A percentile compares a stretch with the other conserved stretches of the same genome.
Conservation (phyloP, 2,888 invertebrate genomes). For the Automeris io region DNA sequence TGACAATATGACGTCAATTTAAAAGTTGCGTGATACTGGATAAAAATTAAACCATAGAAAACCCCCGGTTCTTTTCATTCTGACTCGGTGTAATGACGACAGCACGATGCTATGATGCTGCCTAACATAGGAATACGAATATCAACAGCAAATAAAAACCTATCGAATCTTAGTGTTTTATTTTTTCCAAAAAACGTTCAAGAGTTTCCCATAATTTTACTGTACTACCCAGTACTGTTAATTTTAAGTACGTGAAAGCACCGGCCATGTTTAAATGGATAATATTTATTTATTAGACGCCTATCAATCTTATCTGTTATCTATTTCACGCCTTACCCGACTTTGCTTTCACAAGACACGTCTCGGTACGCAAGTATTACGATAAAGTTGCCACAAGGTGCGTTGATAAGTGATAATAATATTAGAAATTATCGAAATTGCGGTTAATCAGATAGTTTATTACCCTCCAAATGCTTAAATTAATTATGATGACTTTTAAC, state of each 20-base stretch:
- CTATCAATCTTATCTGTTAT: conserved; percentile 10
- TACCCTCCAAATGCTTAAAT: not conserved
- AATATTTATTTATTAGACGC: conserved; percentile 6
- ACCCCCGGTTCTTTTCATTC: no score
- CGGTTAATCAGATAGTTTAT: not conserved
- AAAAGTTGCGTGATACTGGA: no score
- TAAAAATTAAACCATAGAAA: no score
- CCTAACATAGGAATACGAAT: no score
- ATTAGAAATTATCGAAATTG: not conserved
- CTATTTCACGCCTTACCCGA: conserved; percentile 7
- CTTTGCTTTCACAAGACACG: conserved; percentile 6
- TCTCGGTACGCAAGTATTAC: not conserved
- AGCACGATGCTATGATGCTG: no score
- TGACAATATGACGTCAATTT: no score
- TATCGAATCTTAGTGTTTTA: no score
- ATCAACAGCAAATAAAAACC: no score
- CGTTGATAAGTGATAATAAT: not conserved
- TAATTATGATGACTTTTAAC: not conserved
- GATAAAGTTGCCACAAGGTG: not conserved
- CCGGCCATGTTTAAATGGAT: not conserved
- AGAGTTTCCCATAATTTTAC: no score
- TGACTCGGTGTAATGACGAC: no score
- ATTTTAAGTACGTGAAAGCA: not conserved
- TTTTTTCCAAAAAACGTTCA: no score
- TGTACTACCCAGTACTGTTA: no score